A percentile compares a stretch with the other conserved stretches of the same genome.
Evolutionary conservation across 2,888 invertebrate species (phyloP).

Genomic region (Ommatoiulus sabulosus): DNA sequence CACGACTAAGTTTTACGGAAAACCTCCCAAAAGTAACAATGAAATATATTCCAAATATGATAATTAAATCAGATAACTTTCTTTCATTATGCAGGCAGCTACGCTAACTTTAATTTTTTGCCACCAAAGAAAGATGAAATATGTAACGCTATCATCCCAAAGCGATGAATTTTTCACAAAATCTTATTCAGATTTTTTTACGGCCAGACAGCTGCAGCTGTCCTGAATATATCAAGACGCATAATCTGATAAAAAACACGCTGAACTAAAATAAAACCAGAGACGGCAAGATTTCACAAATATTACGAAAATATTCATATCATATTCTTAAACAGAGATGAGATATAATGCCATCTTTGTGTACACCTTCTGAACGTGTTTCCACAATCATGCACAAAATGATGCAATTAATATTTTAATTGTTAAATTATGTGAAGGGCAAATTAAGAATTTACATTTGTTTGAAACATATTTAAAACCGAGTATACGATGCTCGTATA

Average conservation of each 20-base stretch:
- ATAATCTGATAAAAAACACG: neutral
- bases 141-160: neutral
- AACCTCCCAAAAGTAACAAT: neutral
- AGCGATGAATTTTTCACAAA: neutral
- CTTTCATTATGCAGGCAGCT: neutral
- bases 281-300: neutral
- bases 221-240: conserved; percentile 24
- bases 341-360: too few species aligned
- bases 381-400: too few species aligned
- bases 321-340: too few species aligned
- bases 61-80: conserved; percentile 15
- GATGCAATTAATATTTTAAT: too few species aligned
- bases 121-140: conserved; percentile 10
- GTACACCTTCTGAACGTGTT: too few species aligned
- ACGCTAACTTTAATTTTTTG: neutral
- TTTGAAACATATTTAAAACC: too few species aligned
- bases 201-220: neutral
- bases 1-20: neutral
- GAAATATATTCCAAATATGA: neutral
- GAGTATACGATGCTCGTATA: too few species aligned
- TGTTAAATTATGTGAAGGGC: too few species aligned
- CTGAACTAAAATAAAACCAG: neutral
- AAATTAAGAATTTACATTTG: too few species aligned
- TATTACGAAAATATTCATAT: neutral
- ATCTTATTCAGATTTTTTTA: neutral